phyloP scores from a whole-genome alignment of 2,888 invertebrate genomes.

The Onthophagus sagittarius region DNA sequence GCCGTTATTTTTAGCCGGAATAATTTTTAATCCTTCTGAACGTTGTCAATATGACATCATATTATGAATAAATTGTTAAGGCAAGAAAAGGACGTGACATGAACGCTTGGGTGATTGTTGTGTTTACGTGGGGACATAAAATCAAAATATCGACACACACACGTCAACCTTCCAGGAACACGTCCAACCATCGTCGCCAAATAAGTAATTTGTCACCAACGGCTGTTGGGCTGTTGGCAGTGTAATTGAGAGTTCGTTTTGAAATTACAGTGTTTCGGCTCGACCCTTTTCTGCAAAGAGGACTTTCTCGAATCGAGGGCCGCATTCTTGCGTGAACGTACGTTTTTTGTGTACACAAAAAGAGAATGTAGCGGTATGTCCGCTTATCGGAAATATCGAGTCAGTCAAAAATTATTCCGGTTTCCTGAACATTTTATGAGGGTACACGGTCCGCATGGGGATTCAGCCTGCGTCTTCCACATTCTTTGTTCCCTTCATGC shows the following conservation, averaged over 20 bases:
- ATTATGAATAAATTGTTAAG: too few species aligned
- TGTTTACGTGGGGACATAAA: neutral
- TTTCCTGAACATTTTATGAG: neutral
- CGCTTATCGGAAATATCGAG: slow-evolving; percentile 13
- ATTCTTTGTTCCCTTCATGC: neutral
- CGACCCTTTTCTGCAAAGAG: neutral
- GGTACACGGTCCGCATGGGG: neutral
- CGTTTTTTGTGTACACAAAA: slow-evolving; percentile 8
- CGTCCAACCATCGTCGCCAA: too few species aligned
- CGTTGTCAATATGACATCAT: too few species aligned
- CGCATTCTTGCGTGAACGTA: neutral
- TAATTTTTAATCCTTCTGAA: too few species aligned
- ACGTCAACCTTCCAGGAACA: neutral
- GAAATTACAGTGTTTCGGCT: neutral
- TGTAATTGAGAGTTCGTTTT: neutral
- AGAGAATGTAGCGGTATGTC: neutral
- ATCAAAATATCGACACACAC: neutral
- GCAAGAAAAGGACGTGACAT: neutral
- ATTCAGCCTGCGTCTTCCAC: neutral
- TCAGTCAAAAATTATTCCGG: slow-evolving; percentile 17
- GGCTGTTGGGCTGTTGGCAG: neutral
- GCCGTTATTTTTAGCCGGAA: too few species aligned
- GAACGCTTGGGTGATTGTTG: neutral
- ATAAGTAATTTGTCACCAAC: neutral
- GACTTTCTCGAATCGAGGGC: neutral